phyloP scores from a whole-genome alignment of 2,797 vertebrate genomes.

The Philypnodon macrostomus region DNA sequence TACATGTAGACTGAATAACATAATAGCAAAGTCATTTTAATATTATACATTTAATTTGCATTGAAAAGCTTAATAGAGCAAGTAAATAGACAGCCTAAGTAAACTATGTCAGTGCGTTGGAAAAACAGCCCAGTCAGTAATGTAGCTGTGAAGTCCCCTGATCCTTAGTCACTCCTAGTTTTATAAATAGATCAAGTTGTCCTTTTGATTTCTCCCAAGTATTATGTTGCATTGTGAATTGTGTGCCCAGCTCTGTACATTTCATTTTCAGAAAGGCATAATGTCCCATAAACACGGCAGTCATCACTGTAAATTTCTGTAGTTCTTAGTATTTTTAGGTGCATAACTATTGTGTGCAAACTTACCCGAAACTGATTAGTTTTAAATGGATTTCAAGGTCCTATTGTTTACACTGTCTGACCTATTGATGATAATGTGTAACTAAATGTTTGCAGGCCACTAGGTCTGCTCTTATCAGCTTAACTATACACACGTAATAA shows the following conservation, averaged over 20 bases:
- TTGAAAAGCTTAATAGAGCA: too few species aligned
- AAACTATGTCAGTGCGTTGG: neutral
- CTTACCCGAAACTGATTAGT: constrained; percentile 13
- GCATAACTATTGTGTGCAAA: constrained; percentile 29
- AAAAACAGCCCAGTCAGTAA: constrained; percentile 18
- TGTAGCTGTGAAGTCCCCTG: constrained; percentile 30
- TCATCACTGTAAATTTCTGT: too few species aligned
- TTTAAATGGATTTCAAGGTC: constrained; percentile 4
- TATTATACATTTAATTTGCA: too few species aligned
- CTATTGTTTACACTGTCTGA: constrained; percentile 25
- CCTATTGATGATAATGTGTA: constrained; percentile 30
- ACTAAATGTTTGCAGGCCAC: constrained; percentile 25
- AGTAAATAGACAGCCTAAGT: too few species aligned
- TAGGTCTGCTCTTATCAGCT: constrained; percentile 46
- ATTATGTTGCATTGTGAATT: constrained; percentile 41
- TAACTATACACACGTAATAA: constrained; percentile 29
- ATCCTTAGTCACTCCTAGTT: constrained; percentile 36
- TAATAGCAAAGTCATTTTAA: too few species aligned
- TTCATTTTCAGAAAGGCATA: too few species aligned
- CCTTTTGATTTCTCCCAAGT: constrained; percentile 36
- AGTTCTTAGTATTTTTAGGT: too few species aligned
- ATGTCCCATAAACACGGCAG: too few species aligned
- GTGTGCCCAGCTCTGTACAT: neutral
- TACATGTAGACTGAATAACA: too few species aligned
- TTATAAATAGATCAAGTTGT: constrained; percentile 57